These are phyloP conservation scores for Drosophila mercatorum DNA, from an alignment of 2,888 invertebrate genomes.

Conservation along the genomic window DNA sequence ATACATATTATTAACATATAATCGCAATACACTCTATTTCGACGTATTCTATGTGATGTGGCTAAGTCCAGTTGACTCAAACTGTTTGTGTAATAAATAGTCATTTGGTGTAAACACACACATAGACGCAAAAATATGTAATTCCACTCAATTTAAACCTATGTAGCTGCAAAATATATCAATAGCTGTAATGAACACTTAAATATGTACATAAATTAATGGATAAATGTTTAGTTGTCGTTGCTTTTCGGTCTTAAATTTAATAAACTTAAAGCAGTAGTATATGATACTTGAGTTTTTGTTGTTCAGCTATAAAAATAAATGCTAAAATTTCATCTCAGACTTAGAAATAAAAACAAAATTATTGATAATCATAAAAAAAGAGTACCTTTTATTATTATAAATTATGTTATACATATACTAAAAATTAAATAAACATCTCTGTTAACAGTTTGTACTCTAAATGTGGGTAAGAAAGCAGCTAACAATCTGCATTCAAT, in stretches of 20 bases:
- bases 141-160: constrained; percentile 22
- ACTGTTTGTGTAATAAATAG: constrained; percentile 19
- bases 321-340: constrained; percentile 2
- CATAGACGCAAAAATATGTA: constrained; percentile 1
- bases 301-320: background rate
- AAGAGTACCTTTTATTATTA: constrained; percentile 2
- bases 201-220: constrained; percentile 35
- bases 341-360: constrained; percentile 7
- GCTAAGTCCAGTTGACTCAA: constrained; percentile 35
- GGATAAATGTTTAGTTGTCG: constrained; percentile 22
- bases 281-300: constrained; percentile 1
- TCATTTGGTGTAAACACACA: background rate
- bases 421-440: constrained; percentile 19
- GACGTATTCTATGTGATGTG: constrained; percentile 57
- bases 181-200: constrained; percentile 36
- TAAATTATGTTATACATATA: constrained; percentile 1
- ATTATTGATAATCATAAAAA: constrained; percentile 18
- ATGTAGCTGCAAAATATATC: constrained; percentile 45
- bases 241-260: constrained; percentile 22
- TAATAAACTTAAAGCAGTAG: background rate
- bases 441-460: background rate
- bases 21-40: constrained; percentile 23
- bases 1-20: constrained; percentile 34
- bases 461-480: background rate
- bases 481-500: constrained; percentile 22